Evolutionary conservation across 2,797 vertebrate species (phyloP), one percentile per base, ranked within the genome.

Genomic region (Babyrousa celebensis): DNA sequence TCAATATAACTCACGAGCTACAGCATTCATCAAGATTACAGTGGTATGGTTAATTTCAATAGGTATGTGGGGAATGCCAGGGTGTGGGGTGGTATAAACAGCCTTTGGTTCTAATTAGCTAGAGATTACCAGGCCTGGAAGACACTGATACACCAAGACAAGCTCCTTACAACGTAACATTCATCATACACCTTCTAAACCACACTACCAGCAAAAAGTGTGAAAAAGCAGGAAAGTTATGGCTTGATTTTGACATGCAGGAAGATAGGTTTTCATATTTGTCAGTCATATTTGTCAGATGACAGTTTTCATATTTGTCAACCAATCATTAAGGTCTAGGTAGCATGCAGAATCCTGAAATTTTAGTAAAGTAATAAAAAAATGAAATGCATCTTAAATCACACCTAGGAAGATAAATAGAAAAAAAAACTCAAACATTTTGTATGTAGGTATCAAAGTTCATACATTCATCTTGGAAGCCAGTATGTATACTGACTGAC

Each of bases 31-130:
- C 98, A 99, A 99, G 98, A 99, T 99, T 95, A 98, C 99, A 56
- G 98, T 99, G 95, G 99, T 99, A 96, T 99, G 99, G 99, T 96
- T 99, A 97, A 99, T 99, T 98, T 99, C 99, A 96, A 99, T 99
- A 98, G 99, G 99, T 99, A 99, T 91, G 99, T 98, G 89, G 96
- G 87, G 93, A 97, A 90, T 40, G 29, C 12, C n/a, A 63, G 77
- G 80, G n/a, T 80, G 71, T 79, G 60, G n/a, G 54, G 95, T 83
- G 4, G 71, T 89, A 48, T 6, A 27, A 63, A 36, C 36, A 95
- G 75, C 3, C 91, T 96, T 96, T 94, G 52, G 79, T 94, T 92
- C 77, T 40, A 54, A 20, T 43, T 77, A 62, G 40, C 60, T 82
- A 92, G 65, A 93, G 63, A 77, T 91, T 70, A 62, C 2, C 62